A percentile compares a stretch with the other conserved stretches of the same genome.
phyloP scores from a whole-genome alignment of 2,888 invertebrate genomes.

The Petrolisthes cinctipes region DNA sequence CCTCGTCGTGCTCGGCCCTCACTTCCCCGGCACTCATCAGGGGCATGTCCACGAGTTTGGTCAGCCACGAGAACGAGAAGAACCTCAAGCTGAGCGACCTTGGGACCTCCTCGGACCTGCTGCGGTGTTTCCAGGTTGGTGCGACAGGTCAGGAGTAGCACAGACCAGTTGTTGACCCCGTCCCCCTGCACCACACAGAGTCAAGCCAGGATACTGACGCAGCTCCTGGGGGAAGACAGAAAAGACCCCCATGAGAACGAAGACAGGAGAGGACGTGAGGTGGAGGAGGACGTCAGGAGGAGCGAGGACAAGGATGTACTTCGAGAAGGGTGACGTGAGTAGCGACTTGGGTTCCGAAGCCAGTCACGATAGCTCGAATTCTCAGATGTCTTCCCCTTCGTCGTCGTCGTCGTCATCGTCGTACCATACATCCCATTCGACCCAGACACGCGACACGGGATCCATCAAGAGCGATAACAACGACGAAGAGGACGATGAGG shows the following conservation, averaged over 20 bases:
- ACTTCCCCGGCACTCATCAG: constrained; percentile 62
- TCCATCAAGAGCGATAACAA: constrained; percentile 49
- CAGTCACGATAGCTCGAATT: constrained; percentile 46
- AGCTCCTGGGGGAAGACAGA: constrained; percentile 34
- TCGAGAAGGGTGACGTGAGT: constrained; percentile 48
- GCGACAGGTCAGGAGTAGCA: constrained; percentile 18
- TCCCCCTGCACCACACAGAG: constrained; percentile 29
- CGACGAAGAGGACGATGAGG: constrained; percentile 23
- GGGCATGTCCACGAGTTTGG: constrained; percentile 43
- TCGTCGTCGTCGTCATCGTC: constrained; percentile 38
- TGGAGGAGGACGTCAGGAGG: background rate
- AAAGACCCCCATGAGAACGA: too few species aligned
- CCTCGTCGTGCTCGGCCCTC: constrained; percentile 17
- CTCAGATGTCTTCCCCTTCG: constrained; percentile 34
- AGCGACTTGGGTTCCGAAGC: constrained; percentile 59
- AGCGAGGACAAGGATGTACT: constrained; percentile 8
- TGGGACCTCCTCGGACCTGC: constrained; percentile 1
- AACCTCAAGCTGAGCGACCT: constrained; percentile 50
- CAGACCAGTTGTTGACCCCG: background rate
- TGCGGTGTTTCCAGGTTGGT: constrained; percentile 29
- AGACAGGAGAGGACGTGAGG: background rate
- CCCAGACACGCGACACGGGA: constrained; percentile 52
- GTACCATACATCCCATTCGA: constrained; percentile 13
- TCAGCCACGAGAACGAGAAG: constrained; percentile 60
- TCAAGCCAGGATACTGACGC: constrained; percentile 44